A percentile compares a stretch with the other conserved stretches of the same genome.
phyloP scores from a whole-genome alignment of 2,888 invertebrate genomes.

The Dorcus hopei region DNA sequence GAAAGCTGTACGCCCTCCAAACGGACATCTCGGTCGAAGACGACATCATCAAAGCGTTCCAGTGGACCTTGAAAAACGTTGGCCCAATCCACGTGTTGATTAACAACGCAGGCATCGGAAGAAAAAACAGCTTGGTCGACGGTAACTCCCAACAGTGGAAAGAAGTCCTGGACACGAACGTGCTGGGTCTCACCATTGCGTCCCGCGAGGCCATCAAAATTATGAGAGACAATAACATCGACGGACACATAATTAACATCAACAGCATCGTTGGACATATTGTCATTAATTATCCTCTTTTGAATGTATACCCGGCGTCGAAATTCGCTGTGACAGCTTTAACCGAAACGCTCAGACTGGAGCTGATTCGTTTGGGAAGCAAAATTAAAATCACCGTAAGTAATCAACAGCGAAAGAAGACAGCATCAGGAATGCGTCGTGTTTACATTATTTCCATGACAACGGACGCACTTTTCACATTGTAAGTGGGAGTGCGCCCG shows the following conservation, averaged over 20 bases:
- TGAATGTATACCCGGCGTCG: background rate
- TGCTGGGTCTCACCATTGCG: constrained; percentile 5
- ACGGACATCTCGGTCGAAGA: constrained; percentile 2
- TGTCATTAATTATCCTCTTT: background rate
- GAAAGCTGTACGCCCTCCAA: background rate
- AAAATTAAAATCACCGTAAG: constrained; percentile 4
- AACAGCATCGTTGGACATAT: constrained; percentile 8
- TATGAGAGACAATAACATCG: constrained; percentile 7
- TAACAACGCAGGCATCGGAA: constrained; percentile 8
- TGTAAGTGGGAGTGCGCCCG: too few species aligned
- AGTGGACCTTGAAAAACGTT: background rate
- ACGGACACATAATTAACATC: constrained; percentile 14
- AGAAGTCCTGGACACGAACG: constrained; percentile 8
- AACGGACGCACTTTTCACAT: too few species aligned
- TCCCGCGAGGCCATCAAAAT: constrained; percentile 8
- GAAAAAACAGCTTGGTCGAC: background rate
- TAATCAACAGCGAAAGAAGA: background rate
- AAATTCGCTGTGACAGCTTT: constrained; percentile 1
- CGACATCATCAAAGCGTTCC: constrained; percentile 3
- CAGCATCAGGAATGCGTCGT: too few species aligned
- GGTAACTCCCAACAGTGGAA: constrained; percentile 8
- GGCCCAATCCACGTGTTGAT: constrained; percentile 3
- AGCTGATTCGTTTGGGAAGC: background rate
- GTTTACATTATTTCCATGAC: too few species aligned
- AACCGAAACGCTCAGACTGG: constrained; percentile 2